Base-by-base conservation (phyloP, 2,888 invertebrate species). In the Macaria notata region DNA sequence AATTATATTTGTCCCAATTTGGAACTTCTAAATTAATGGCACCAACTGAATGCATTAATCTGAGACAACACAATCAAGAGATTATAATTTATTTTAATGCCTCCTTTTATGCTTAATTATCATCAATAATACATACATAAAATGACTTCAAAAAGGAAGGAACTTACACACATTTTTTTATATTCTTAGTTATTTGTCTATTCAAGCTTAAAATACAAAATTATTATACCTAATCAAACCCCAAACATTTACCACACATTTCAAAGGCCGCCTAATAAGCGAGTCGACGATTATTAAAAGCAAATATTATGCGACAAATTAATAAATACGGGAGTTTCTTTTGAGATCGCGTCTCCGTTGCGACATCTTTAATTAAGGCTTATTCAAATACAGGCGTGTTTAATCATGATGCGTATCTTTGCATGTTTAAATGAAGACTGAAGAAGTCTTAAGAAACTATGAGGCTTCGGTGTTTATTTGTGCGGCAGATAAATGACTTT, bases 361-460 rank as follows among this genome's bases (percentile, higher is more conserved):
- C 70, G 81, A 81, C 78, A 79, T 84, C 86, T 83, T 87, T 88
- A 88, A 88, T 89, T 88, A 88, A 84, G 78, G 58, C 75, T 75
- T 77, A 71, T 74, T 79, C 81, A 90, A 89, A 88, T 77, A 85
- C 72, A 80, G 81, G 77, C 77, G 77, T 83, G 79, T 88, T 87
- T 86, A 84, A 81, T 81, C 79, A 81, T 70, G 71, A 75, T 78
- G 82, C 83, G 88, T 86, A 85, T 87, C 85, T 83, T 82, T 85
- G 86, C 84, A 85, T 83, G 81, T 74, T 78, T 73, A 79, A 86
- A 88, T 84, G 86, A 88, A 80, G 78, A 75, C 78, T 82, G 82
- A 88, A 89, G 88, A 88, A 90, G 83, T 84, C 81, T 76, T 73
- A 83, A 83, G 86, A 86, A 83, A 88, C 88, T 89, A 88, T 86